Conservation (phyloP, 1,140 invertebrate genomes). For the Saxidomus purpurata region DNA sequence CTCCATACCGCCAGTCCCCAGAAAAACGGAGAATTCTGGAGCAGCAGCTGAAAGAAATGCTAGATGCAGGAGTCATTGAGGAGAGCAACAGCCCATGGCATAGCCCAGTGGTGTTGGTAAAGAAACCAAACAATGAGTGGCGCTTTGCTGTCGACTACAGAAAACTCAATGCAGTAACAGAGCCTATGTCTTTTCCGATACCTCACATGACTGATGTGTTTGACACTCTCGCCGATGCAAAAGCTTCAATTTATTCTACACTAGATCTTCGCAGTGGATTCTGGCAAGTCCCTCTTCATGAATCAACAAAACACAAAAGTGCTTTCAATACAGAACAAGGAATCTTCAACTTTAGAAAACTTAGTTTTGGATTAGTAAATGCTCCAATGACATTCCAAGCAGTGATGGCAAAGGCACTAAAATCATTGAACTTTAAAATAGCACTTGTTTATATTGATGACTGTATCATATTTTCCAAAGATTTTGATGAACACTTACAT, state of each 20-base stretch:
- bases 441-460: slow-evolving; percentile 68
- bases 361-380: slow-evolving; percentile 67
- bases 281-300: slow-evolving; percentile 68
- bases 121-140: slow-evolving; percentile 67
- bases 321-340: slow-evolving; percentile 73
- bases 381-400: slow-evolving; percentile 53
- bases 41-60: slow-evolving; percentile 44
- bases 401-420: slow-evolving; percentile 47
- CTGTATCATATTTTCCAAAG: slow-evolving; percentile 47
- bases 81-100: slow-evolving; percentile 51
- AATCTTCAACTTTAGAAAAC: slow-evolving; percentile 58
- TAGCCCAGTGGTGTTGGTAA: slow-evolving; percentile 68
- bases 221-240: slow-evolving; percentile 62
- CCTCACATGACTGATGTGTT: slow-evolving; percentile 69
- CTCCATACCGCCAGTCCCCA: slow-evolving; percentile 52
- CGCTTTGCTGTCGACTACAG: slow-evolving; percentile 69
- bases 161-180: slow-evolving; percentile 67
- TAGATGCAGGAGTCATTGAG: slow-evolving; percentile 66
- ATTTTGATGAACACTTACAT: slow-evolving; percentile 56
- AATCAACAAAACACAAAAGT: slow-evolving; percentile 65
- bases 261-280: slow-evolving; percentile 69
- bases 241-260: slow-evolving; percentile 59
- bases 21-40: not conserved
- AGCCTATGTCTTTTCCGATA: slow-evolving; percentile 62
- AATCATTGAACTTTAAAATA: slow-evolving; percentile 62